phyloP scores from a whole-genome alignment of 2,888 invertebrate species.

The Gastracanthus pulcherrimus region DNA sequence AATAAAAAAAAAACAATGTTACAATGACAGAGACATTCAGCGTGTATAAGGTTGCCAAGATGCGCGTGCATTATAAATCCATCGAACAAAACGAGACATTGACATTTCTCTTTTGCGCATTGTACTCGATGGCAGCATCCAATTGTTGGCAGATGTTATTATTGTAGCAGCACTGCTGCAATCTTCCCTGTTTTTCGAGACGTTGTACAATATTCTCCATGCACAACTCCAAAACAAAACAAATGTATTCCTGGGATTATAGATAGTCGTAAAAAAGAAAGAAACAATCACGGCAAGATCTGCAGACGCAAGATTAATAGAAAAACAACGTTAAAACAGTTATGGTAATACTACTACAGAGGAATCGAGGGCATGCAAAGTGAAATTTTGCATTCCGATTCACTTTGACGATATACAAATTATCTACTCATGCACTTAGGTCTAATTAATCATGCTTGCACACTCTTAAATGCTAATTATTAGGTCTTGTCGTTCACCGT shows the following conservation, averaged over 20 bases:
- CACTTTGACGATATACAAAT: constrained; percentile 30
- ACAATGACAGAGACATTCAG: constrained; percentile 35
- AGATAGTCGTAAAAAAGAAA: not conserved
- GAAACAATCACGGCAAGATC: not conserved
- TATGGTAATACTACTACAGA: constrained; percentile 29
- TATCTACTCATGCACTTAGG: constrained; percentile 55
- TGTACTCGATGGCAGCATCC: too few relatives aligned
- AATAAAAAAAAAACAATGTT: constrained; percentile 32
- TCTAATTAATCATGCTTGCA: constrained; percentile 47
- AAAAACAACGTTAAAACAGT: constrained; percentile 16
- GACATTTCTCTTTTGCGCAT: not conserved
- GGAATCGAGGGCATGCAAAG: constrained; percentile 33
- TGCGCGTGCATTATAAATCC: constrained; percentile 7
- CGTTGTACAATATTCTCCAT: not conserved
- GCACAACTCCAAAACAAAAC: not conserved
- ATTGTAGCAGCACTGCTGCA: too few relatives aligned
- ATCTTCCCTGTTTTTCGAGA: too few relatives aligned
- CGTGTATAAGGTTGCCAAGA: not conserved
- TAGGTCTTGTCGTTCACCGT: not conserved
- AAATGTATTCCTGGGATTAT: not conserved
- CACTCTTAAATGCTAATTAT: constrained; percentile 23
- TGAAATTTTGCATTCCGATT: constrained; percentile 23
- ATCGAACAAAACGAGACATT: constrained; percentile 1
- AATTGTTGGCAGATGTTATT: too few relatives aligned
- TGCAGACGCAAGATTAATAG: not conserved